These are phyloP conservation scores for Teleopsis dalmanni DNA, from an alignment of 1,140 invertebrate genomes.

Conservation along the genomic window DNA sequence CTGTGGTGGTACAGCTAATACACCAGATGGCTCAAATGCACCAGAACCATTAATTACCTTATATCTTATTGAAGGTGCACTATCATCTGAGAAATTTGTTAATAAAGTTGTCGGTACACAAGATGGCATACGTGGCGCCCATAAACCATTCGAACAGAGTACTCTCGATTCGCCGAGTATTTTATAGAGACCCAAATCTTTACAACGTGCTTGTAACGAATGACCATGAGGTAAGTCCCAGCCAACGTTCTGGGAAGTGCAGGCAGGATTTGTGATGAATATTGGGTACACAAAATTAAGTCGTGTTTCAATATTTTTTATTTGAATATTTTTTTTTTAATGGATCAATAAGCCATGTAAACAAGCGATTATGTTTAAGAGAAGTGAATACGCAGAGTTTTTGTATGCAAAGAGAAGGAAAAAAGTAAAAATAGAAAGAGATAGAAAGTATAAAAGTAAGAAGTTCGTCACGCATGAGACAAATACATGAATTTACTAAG, in stretches of 20 bases:
- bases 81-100: conserved; percentile 78
- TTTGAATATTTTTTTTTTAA: no score
- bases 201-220: conserved; percentile 62
- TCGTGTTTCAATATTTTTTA: no score
- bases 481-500: no score
- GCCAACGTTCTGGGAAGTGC: conserved; percentile 32
- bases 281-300: no score
- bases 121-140: conserved; percentile 63
- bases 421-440: no score
- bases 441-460: no score
- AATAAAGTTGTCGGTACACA: conserved; percentile 73
- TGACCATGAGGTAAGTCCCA: conserved; percentile 57
- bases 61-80: conserved; percentile 75
- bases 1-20: conserved; percentile 71
- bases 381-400: no score
- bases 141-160: conserved; percentile 70
- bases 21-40: conserved; percentile 67
- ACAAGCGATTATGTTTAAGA: no score
- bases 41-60: conserved; percentile 71
- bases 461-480: no score
- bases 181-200: conserved; percentile 74
- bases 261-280: neutral
- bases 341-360: no score
- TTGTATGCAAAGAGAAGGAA: no score
- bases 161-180: conserved; percentile 59